phyloP scores from a whole-genome alignment of 2,113 vertebrate genomes.

The Aegotheles bennettii region DNA sequence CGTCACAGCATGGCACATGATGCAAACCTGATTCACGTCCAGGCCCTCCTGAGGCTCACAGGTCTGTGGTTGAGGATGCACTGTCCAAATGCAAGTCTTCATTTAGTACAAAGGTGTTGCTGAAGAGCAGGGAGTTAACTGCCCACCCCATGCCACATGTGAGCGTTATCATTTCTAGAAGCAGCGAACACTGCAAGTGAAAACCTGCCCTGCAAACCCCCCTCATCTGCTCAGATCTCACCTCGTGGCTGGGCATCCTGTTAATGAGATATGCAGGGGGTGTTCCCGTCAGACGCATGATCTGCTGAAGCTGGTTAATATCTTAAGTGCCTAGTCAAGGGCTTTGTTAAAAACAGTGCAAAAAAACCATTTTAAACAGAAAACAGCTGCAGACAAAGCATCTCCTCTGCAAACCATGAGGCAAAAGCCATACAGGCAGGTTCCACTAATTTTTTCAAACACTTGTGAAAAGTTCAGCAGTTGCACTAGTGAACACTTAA shows the following conservation, averaged over 20 bases:
- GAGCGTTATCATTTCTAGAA: not conserved
- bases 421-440: slow-evolving; percentile 23
- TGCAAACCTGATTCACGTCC: not conserved
- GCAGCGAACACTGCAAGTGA: not conserved
- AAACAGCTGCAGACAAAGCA: slow-evolving; percentile 36
- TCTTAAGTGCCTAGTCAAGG: slow-evolving; percentile 95
- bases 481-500: not conserved
- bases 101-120: not conserved
- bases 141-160: slow-evolving; percentile 45
- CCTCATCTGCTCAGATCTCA: slow-evolving; percentile 76
- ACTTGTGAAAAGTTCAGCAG: not conserved
- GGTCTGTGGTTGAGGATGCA: accelerated
- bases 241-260: slow-evolving; percentile 99
- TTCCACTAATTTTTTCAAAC: not conserved
- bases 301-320: slow-evolving; percentile 99
- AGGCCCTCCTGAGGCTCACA: not conserved
- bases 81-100: not conserved
- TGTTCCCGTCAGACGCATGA: slow-evolving; percentile 99
- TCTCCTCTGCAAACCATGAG: slow-evolving; percentile 26
- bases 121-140: not conserved
- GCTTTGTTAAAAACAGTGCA: slow-evolving; percentile 80
- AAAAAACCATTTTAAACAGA: slow-evolving; percentile 61
- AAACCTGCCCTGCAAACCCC: slow-evolving; percentile 29
- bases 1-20: not conserved
- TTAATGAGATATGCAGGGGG: slow-evolving; percentile 97